Evolutionary conservation across 2,888 invertebrate genomes (phyloP), one percentile per base, ranked within the genome.

Genomic region (Laspeyria flexula): DNA sequence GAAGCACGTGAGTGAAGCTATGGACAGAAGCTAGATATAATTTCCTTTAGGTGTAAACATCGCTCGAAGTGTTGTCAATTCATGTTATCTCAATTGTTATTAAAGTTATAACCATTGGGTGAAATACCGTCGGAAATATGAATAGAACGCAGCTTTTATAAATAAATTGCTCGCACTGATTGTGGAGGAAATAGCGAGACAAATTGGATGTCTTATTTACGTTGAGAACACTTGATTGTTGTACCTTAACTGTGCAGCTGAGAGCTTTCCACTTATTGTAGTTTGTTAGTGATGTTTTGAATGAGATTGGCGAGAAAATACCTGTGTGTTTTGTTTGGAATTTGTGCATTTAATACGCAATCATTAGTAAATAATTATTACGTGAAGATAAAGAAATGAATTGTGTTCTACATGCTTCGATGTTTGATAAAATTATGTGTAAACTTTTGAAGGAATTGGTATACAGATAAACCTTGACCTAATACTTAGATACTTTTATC

Each of bases 171-270:
- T 47, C 50, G 61, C 52, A 42, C 47, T 56, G 62, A 52, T 65
- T 54, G 57, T 61, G 16, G 41, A 31, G 48, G 41, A 60, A 61
- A 52, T 55, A 43, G 57, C 49, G 54, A 48, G 44, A 61, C 62
- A 60, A 65, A 65, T 65, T 65, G 54, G 62, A 60, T 37, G 62
- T 54, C 42, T 65, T 60, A 60, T 54, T 69, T 54, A 54, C 47
- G 60, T 38, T 25, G 38, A 50, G 51, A 65, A 46, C 41, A 45
- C 55, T 60, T 60, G 47, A 33, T 53, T 47, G 37, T 46, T 53
- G 37, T 41, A 29, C 39, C 34, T 40, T 27, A 21, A 29, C 6
- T 37, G 13, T 11, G 35, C 35, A 21, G 35, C 16, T 34, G 34
- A 18, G 34, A 18, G 3, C 7, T 16, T 34, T 16, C 13, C 3